Base-by-base conservation (phyloP, 35 echinoderm and acorn worm genomes). In the Apostichopus californicus region DNA sequence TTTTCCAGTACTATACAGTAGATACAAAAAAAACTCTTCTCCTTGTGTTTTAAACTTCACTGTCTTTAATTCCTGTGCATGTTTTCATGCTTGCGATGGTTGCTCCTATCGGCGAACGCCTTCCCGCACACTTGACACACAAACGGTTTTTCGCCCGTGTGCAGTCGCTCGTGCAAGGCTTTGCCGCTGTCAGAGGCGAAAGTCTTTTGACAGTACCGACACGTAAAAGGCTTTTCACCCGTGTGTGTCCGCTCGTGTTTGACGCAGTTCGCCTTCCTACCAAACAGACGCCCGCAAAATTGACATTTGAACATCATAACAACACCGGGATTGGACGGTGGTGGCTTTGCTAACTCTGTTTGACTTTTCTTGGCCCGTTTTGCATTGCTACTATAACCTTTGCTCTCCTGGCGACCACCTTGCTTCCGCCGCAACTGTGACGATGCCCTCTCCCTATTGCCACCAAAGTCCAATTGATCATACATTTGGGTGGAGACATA, bases 201-300 rank as follows among this genome's bases (percentile, higher is more conserved):
- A 56, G 72, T 14, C n/a, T 91, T 77, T 5, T 23, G 28, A 54
- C 89, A 91, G 59, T 56, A 78, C 54, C 14, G 52, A 17, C 89
- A 91, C 5, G n/a, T 61, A 54, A 55, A 90, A 54, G 88, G 88
- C 77, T 61, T 90, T 12, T 90, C 88, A 17, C 89, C 89, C 0
- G 89, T 91, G 55, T 91, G 89, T 1, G 26, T 91, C 54, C 89
- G 55, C 77, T 78, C 77, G 17, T 91, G 89, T 9, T 77, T 89
- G 11, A 86, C 80, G 1, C 93, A 87, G 70, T 94, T 90, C 1
- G 82, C 80, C 80, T 90, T 90, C 52, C 86, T 80, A 11, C 80
- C 80, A 59, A 96, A 96, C 4, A 75, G 57, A 10, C 91, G 94
- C 21, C 78, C 90, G 71, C 95, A 96, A 26, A 73, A 79, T 8